These are phyloP conservation scores for Lasioglossum figueresi DNA, from an alignment of 2,888 invertebrate species.

Conservation along the genomic window DNA sequence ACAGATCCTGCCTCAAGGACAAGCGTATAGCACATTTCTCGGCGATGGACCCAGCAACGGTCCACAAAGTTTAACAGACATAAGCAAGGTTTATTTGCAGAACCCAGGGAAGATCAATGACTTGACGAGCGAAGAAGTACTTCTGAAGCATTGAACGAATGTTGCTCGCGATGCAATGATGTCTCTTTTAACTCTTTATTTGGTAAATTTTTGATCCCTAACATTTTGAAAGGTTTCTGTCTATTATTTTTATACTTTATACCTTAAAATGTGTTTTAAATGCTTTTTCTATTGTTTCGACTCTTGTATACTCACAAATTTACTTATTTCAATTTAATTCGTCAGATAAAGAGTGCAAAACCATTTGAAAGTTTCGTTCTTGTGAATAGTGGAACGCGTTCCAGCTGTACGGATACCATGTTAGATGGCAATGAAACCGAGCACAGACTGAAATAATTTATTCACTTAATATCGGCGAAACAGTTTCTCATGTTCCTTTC, in stretches of 20 bases:
- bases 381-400: constrained; percentile 21
- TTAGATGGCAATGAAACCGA: constrained; percentile 37
- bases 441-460: constrained; percentile 70
- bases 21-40: constrained; percentile 59
- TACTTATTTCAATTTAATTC: not conserved
- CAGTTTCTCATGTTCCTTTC: constrained; percentile 57
- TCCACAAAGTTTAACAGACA: constrained; percentile 68
- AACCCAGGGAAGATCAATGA: constrained; percentile 73
- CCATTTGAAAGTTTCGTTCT: constrained; percentile 3
- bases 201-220: constrained; percentile 29
- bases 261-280: not conserved
- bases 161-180: constrained; percentile 2
- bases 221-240: not conserved
- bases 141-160: constrained; percentile 74
- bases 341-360: constrained; percentile 19
- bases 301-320: not conserved
- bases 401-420: constrained; percentile 23
- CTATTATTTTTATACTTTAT: not conserved
- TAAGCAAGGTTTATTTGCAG: constrained; percentile 66
- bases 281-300: not conserved
- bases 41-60: constrained; percentile 67
- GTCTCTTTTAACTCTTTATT: constrained; percentile 39
- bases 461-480: constrained; percentile 52
- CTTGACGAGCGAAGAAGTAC: constrained; percentile 76
- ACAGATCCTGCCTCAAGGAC: constrained; percentile 50